Evolutionary conservation across 2,797 vertebrate genomes (phyloP).

Genomic region (Chloroceryle amazona): DNA sequence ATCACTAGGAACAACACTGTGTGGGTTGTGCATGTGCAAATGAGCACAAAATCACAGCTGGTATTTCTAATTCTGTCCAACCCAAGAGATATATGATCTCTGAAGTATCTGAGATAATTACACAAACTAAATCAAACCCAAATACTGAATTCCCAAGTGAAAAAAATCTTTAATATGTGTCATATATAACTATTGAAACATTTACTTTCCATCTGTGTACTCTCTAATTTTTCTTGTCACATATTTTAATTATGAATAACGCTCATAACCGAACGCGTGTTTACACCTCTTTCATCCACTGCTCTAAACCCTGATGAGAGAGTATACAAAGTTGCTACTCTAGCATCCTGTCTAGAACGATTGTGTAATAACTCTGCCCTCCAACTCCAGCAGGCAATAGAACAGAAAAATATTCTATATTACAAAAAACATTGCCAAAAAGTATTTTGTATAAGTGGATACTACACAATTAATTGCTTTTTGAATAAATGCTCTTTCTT

Average conservation of each 20-base stretch:
- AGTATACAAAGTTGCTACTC: not conserved
- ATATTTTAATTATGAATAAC: slow-evolving; percentile 27
- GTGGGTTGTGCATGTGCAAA: slow-evolving; percentile 36
- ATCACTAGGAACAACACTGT: slow-evolving; percentile 7
- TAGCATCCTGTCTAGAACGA: not conserved
- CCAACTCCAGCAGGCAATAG: not conserved
- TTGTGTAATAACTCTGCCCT: not conserved
- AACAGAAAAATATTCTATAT: not conserved
- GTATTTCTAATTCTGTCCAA: slow-evolving; percentile 15
- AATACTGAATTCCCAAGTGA: slow-evolving; percentile 21
- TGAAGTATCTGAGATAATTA: slow-evolving; percentile 4
- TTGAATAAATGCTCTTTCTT: not conserved
- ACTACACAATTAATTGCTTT: not conserved
- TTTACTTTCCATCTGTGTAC: slow-evolving; percentile 22
- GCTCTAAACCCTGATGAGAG: not conserved
- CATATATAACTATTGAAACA: not conserved
- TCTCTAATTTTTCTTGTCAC: slow-evolving; percentile 1
- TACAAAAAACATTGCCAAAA: not conserved
- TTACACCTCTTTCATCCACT: not conserved
- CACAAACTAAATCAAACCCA: slow-evolving; percentile 22
- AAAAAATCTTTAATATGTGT: not conserved
- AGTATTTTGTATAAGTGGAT: not conserved
- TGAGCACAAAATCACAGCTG: slow-evolving; percentile 33
- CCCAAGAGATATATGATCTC: not conserved
- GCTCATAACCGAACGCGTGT: not conserved